Evolutionary conservation across 2,113 vertebrate genomes (phyloP), one percentile per base, ranked within the genome.

Genomic region (Halcyon malimbica): DNA sequence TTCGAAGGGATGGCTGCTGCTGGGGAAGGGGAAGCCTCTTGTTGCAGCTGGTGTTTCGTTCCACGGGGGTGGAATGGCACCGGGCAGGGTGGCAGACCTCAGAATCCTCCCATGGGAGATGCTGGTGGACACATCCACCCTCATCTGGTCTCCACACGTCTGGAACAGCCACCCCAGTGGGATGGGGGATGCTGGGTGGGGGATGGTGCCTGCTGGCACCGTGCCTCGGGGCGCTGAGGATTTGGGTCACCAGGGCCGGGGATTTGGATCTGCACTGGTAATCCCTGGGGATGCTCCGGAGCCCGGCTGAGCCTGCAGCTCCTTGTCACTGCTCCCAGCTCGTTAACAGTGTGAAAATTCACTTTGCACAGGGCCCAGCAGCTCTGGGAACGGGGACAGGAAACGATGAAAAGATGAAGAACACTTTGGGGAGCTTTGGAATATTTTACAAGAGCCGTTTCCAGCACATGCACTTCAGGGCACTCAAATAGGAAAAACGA

Each of bases 121-220:
- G 8, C 15, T 29, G 50, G 11, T 6, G 54, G 76, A 9, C 11
- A 1, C 18, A 1, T 28, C 41, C 50, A 10, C 39, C n/a, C 13
- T 50, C 57, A 3, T 1, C 11, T 0, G 48, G 13, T 29, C 48
- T 13, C n/a, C 1, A 35, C 3, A 3, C 0, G 0, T 39, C 57
- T 13, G 1, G n/a, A 37, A 5, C 1, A 2, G 19, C 19, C 63
- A 26, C 53, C 37, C 13, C 12, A 3, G 1, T 1, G 3, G 23
- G 42, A 2, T 9, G 11, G 64, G n/a, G 79, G n/a, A 16, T 3
- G 3, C 35, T 0, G 4, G 37, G 13, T 21, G 6, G 14, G 9
- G 59, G 12, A 35, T 12, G 14, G n/a, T 0, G 15, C 74, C 63
- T 11, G 48, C 70, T 83, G 83, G 79, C 88, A 80, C 70, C 2